phyloP scores from a whole-genome alignment of 2,888 invertebrate genomes.

The Calameuta filiformis region DNA sequence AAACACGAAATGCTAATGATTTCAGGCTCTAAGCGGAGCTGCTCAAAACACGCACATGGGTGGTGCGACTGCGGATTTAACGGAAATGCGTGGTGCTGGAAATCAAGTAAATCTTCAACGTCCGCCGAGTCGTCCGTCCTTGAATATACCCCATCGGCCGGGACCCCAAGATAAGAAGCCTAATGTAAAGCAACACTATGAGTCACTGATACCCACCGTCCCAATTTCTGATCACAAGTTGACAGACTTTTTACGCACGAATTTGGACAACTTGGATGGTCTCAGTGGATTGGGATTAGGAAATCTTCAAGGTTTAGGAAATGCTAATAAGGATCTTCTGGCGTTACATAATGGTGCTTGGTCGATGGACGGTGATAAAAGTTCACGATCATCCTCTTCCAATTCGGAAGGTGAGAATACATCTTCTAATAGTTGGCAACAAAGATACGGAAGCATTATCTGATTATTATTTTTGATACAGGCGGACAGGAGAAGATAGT shows the following conservation, averaged over 20 bases:
- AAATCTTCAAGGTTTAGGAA: conserved; percentile 54
- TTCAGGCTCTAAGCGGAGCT: conserved; percentile 47
- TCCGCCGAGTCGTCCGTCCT: conserved; percentile 62
- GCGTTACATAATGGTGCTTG: conserved; percentile 78
- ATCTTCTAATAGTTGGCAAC: neutral
- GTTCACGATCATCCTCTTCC: conserved; percentile 53
- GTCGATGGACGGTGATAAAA: conserved; percentile 61
- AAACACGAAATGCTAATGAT: too few relatives aligned
- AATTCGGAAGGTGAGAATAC: conserved; percentile 59
- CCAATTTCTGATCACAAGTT: conserved; percentile 73
- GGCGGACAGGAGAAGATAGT: conserved; percentile 88
- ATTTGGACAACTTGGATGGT: conserved; percentile 78
- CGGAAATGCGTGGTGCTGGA: conserved; percentile 52
- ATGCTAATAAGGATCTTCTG: conserved; percentile 73
- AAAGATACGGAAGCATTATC: neutral
- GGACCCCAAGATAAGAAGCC: conserved; percentile 62
- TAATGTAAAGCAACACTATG: conserved; percentile 61
- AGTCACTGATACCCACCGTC: conserved; percentile 58
- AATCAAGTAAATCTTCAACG: conserved; percentile 61
- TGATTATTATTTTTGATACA: conserved; percentile 17
- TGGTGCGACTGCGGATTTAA: conserved; percentile 48
- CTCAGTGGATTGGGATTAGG: conserved; percentile 63
- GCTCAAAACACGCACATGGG: conserved; percentile 55
- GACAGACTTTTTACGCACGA: conserved; percentile 77
- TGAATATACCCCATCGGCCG: conserved; percentile 62